Base-by-base conservation (phyloP, 2,888 invertebrate species). In the Lasius platythorax region DNA sequence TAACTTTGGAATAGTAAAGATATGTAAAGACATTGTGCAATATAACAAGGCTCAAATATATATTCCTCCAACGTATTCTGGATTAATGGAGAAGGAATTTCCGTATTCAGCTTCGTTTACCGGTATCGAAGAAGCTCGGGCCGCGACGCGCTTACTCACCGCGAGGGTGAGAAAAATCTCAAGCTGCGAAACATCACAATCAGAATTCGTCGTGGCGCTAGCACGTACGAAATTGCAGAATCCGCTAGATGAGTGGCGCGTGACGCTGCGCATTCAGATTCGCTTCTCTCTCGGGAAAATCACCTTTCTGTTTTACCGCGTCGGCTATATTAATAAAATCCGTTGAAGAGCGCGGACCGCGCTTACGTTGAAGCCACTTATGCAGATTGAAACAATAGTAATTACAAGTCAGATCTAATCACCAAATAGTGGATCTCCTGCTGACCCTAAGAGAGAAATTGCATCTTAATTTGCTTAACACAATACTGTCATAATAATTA, bases 191-290 rank as follows among this genome's bases (percentile, higher is more conserved):
- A 50, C 50, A 66, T 76, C 53, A 67, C 67, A 76, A 76, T 76
- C 76, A 67, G 50, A 67, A 76, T 76, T 76, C 76, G 53, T 76
- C 75, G 46, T 50, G 50, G 23, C 50, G 18, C 23, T 23, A 40
- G 76, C 76, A 76, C 76, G 67, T 76, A 67, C 76, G 53, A 76
- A 76, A 76, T 76, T 66, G 53, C 37, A 67, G 53, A 76, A 76
- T 76, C 67, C 50, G 28, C 28, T 50, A 67, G 53, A 66, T 76
- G 76, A 76, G 67, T 53, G 75, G 46, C 23, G 23, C 43, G 28
- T 37, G 37, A 66, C 37, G 53, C 12, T 23, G 23, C 37, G 75
- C 63, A 63, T 75, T 63, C 15, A 75, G 75, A 76, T 64, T 66
- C 3, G 37, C 33, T 23, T 23, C 33, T 23, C 64, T 23, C 23